Evolutionary conservation across 1,140 invertebrate genomes (phyloP).

Genomic region (Aphelenchoides fujianensis): DNA sequence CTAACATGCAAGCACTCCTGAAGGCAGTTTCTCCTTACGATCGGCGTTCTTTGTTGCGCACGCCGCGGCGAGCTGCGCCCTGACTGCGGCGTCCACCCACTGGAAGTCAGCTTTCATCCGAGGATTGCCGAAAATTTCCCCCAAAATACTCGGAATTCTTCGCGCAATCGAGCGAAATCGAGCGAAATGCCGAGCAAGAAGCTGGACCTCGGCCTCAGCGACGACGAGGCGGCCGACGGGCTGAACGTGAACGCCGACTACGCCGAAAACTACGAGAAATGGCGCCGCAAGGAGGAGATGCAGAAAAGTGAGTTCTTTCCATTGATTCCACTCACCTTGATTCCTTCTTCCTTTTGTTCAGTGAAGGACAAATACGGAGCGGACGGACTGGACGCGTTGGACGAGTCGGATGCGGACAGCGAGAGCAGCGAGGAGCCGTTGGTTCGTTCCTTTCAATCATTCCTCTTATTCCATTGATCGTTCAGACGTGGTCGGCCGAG

Average conservation of each 20-base stretch:
- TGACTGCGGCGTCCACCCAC: no score
- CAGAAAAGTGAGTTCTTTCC: conserved; percentile 72
- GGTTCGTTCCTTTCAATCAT: conserved; percentile 62
- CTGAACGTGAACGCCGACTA: conserved; percentile 76
- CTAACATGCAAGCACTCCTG: no score
- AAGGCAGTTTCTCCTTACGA: no score
- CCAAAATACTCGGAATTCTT: no score
- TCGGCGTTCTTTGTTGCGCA: no score
- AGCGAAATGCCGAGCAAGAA: conserved; percentile 26
- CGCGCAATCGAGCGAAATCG: no score
- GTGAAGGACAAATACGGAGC: conserved; percentile 75
- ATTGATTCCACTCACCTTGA: conserved; percentile 3
- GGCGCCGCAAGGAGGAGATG: conserved; percentile 78
- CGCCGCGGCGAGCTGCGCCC: no score
- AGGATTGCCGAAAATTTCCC: no score
- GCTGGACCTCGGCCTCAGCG: conserved; percentile 25
- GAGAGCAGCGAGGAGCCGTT: conserved; percentile 70
- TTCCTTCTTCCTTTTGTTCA: no score
- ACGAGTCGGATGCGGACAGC: conserved; percentile 44
- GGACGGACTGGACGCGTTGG: conserved; percentile 60
- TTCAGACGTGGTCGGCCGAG: conserved; percentile 66
- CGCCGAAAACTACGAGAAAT: conserved; percentile 76
- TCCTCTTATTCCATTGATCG: conserved; percentile 42
- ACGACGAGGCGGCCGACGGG: conserved; percentile 63
- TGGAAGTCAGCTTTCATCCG: no score